Conservation (phyloP, 1,140 invertebrate species). For the Trichonephila clavata region DNA sequence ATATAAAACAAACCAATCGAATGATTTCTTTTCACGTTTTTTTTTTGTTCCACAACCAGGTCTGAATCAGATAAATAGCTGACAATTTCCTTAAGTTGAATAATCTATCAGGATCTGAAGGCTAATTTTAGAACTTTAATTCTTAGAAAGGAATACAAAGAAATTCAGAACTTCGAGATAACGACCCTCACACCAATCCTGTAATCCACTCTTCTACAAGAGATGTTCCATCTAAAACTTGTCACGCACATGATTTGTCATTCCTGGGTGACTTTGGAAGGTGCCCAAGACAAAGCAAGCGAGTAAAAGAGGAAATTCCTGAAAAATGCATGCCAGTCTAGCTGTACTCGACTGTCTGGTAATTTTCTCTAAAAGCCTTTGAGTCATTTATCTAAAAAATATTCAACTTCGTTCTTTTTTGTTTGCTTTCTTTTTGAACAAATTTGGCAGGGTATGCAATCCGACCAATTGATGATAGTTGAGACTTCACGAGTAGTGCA, state of each 20-base stretch:
- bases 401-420: background rate
- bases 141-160: background rate
- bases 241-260: slow-evolving; percentile 51
- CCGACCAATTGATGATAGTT: slow-evolving; percentile 39
- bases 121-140: slow-evolving; percentile 18
- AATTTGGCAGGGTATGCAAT: background rate
- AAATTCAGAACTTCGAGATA: background rate
- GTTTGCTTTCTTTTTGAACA: background rate
- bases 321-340: slow-evolving; percentile 41
- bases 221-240: slow-evolving; percentile 7
- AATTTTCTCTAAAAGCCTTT: slow-evolving; percentile 57
- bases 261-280: slow-evolving; percentile 36
- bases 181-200: background rate
- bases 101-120: background rate
- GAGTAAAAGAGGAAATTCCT: background rate
- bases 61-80: background rate
- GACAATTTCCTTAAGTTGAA: background rate
- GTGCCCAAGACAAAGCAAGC: background rate
- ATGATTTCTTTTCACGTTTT: too few species aligned
- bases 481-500: background rate
- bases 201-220: background rate
- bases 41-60: too few species aligned
- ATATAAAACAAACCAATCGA: too few species aligned
- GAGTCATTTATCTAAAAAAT: slow-evolving; percentile 49
- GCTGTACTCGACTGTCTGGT: background rate